These are phyloP conservation scores for Lagodon rhomboides DNA, from an alignment of 2,797 vertebrate genomes.

Conservation along the genomic window DNA sequence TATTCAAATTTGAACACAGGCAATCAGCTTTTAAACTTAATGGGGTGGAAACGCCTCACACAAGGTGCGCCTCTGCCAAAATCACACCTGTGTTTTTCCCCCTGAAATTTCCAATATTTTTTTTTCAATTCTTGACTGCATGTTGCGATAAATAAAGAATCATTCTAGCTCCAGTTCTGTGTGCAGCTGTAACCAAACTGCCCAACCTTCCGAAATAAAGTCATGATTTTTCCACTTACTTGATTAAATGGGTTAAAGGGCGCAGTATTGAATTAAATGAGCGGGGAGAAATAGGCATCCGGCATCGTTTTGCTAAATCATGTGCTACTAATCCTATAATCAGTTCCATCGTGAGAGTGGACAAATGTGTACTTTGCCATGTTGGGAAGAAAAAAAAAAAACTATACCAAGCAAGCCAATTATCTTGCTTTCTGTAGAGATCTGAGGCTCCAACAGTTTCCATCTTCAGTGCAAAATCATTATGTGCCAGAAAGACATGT, in stretches of 20 bases:
- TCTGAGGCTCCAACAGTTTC: slow-evolving; percentile 46
- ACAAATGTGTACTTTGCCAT: slow-evolving; percentile 44
- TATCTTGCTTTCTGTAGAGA: slow-evolving; percentile 57
- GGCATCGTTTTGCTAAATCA: slow-evolving; percentile 55
- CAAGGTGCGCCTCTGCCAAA: background rate
- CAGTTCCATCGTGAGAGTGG: slow-evolving; percentile 44
- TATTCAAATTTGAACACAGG: slow-evolving; percentile 10
- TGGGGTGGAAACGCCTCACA: background rate
- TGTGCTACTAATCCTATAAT: slow-evolving; percentile 58
- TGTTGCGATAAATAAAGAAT: background rate
- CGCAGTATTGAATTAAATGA: slow-evolving; percentile 43
- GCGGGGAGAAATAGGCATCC: slow-evolving; percentile 31
- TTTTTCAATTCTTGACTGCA: background rate
- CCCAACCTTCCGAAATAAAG: background rate
- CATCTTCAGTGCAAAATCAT: slow-evolving; percentile 52
- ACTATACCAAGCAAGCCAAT: slow-evolving; percentile 44
- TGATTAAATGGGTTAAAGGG: slow-evolving; percentile 39
- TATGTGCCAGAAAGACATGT: slow-evolving; percentile 35
- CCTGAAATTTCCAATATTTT: background rate
- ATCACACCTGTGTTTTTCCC: background rate
- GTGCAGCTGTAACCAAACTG: slow-evolving; percentile 3
- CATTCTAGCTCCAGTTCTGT: background rate
- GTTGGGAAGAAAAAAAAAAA: slow-evolving; percentile 31
- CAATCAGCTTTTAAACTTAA: slow-evolving; percentile 3
- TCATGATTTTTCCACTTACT: background rate